Percentiles rank a stretch among this genome's conserved stretches.
Evolutionary conservation across 2,888 invertebrate species (phyloP).

Genomic region (Sesia apiformis): DNA sequence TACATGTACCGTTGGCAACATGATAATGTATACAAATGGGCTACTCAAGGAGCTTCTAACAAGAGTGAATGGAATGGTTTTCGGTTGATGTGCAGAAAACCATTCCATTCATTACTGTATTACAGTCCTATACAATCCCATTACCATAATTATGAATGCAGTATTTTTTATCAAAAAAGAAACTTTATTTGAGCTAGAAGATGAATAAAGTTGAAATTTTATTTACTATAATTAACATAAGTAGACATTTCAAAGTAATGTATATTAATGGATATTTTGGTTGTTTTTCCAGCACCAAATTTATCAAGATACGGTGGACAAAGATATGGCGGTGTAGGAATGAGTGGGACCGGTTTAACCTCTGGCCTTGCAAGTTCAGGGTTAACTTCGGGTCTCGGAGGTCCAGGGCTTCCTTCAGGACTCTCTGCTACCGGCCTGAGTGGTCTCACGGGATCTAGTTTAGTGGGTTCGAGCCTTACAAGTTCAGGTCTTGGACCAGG

Average conservation of each 20-base stretch:
- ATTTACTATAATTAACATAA: no score
- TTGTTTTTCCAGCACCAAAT: constrained; percentile 56
- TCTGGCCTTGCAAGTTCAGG: constrained; percentile 41
- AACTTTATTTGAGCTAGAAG: no score
- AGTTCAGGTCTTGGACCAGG: constrained; percentile 54
- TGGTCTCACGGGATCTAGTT: constrained; percentile 50
- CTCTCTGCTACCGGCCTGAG: constrained; percentile 63
- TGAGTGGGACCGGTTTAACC: constrained; percentile 39
- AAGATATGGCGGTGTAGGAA: constrained; percentile 68
- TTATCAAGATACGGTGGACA: constrained; percentile 78
- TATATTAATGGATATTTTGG: neutral
- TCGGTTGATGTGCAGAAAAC: no score
- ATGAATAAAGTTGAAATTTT: no score
- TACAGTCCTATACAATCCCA: no score
- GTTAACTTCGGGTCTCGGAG: constrained; percentile 36
- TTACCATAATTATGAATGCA: neutral
- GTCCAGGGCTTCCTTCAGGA: constrained; percentile 53
- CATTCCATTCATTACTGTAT: no score
- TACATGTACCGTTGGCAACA: no score
- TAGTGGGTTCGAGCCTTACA: constrained; percentile 52
- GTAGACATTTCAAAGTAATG: neutral
- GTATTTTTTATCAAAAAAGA: neutral
- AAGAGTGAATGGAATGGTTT: no score
- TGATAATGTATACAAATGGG: no score
- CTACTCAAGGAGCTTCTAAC: no score